These are phyloP conservation scores for Mus pahari DNA, from an alignment of 2,113 vertebrate genomes.

Conservation along the genomic window DNA sequence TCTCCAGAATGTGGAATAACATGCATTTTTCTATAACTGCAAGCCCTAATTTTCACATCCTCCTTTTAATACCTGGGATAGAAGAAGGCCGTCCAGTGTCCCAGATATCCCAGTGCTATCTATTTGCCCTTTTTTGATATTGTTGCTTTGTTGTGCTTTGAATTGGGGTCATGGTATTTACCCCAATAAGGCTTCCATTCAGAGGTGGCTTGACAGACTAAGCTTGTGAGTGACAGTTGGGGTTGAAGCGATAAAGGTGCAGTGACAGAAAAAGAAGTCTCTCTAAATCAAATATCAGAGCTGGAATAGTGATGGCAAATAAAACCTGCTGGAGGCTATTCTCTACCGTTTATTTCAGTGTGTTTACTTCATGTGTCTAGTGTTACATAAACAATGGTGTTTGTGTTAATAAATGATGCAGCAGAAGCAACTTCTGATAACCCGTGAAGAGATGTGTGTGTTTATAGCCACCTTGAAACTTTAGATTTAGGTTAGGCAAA, in stretches of 20 bases:
- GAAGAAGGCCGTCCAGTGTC: slow-evolving; percentile 54
- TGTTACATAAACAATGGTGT: slow-evolving; percentile 73
- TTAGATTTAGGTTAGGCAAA: slow-evolving; percentile 31
- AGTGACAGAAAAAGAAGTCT: slow-evolving; percentile 44
- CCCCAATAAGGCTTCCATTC: neutral
- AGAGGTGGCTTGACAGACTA: slow-evolving; percentile 69
- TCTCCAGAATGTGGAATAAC: slow-evolving; percentile 75
- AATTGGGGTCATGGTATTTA: slow-evolving; percentile 61
- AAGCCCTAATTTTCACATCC: slow-evolving; percentile 15
- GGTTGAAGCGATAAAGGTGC: slow-evolving; percentile 3
- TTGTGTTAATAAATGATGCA: slow-evolving; percentile 69
- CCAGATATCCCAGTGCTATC: slow-evolving; percentile 63
- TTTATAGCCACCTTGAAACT: slow-evolving; percentile 52
- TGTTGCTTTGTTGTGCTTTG: neutral
- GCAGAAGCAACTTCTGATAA: slow-evolving; percentile 61
- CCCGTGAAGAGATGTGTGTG: neutral
- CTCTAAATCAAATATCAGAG: slow-evolving; percentile 76
- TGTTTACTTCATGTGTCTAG: slow-evolving; percentile 70
- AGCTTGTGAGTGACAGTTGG: slow-evolving; percentile 14
- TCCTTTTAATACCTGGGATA: slow-evolving; percentile 45
- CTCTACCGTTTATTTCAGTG: slow-evolving; percentile 81
- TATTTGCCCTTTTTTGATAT: slow-evolving; percentile 26
- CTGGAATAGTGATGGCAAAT: slow-evolving; percentile 79
- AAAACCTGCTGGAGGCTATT: slow-evolving; percentile 74
- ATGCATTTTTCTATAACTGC: slow-evolving; percentile 36